Evolutionary conservation across 2,888 invertebrate species (phyloP), one percentile per base, ranked within the genome.

Genomic region (Thalpophila matura): DNA sequence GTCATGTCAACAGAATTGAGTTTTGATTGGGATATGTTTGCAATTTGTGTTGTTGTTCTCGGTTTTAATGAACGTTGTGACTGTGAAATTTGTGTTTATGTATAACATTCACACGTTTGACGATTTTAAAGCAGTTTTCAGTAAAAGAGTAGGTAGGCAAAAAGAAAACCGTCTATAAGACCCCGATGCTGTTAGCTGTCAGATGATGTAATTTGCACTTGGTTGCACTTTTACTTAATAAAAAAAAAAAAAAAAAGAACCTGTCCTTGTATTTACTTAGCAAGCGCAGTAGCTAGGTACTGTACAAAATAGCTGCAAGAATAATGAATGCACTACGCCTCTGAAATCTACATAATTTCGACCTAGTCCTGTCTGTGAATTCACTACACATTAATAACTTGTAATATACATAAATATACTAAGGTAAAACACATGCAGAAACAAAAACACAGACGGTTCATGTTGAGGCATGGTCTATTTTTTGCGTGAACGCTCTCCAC

Each of bases 21-120:
- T 68, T 74, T 74, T 68, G 43, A 70, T 60, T 53, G 31, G 14
- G n/a, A 45, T 67, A 26, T 53, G 27, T 54, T 31, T 31, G 29
- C 31, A 71, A 51, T 51, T 70, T 40, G 31, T 45, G 31, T 6
- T 42, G 24, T 42, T 47, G 35, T 16, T 26, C 14, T 22, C 7
- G 3, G 27, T 22, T 69, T 45, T 27, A 43, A 63, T 68, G 20
- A 43, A 16, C 29, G 35, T 58, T 31, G 31, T 35, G 31, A 26
- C 31, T 29, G 4, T 12, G 29, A 46, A n/a, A 1, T 33, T n/a
- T 33, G 27, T 67, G 29, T 66, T 26, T 43, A 9, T 35, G 22
- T 40, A 40, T 24, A 14, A 14, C 14, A 33, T 33, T 14, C 33
- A n/a, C n/a, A n/a, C n/a, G n/a, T n/a, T n/a, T n/a, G n/a, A n/a